A percentile compares a stretch with the other conserved stretches of the same genome.
Conservation (phyloP, 2,113 vertebrate genomes). For the Arenaria interpres region DNA sequence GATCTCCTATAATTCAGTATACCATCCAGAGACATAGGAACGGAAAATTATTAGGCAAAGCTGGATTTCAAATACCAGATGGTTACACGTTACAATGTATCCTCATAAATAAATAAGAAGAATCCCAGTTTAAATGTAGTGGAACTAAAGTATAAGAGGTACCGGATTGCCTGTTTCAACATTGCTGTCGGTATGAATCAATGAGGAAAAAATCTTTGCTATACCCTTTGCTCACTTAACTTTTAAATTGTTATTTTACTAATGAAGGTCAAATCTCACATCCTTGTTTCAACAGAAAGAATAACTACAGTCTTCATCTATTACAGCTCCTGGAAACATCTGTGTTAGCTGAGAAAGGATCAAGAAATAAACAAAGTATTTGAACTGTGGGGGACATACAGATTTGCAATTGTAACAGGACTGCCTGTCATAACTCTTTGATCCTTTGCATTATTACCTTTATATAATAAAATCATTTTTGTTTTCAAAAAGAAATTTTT, state of each 20-base stretch:
- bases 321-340: background rate
- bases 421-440: background rate
- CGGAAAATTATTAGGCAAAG: slow-evolving; percentile 61
- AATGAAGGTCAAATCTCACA: background rate
- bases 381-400: background rate
- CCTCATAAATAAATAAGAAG: slow-evolving; percentile 51
- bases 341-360: background rate
- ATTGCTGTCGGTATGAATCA: background rate
- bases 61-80: slow-evolving; percentile 67
- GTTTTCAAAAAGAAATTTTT: background rate
- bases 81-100: slow-evolving; percentile 36
- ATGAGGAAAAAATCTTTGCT: background rate
- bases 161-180: background rate
- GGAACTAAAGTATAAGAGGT: slow-evolving; percentile 6
- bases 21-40: slow-evolving; percentile 65
- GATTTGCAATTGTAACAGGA: background rate
- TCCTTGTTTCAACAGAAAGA: background rate
- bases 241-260: slow-evolving; percentile 11
- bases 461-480: background rate
- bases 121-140: slow-evolving; percentile 22
- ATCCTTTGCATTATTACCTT: background rate
- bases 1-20: slow-evolving; percentile 68
- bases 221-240: background rate
- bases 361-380: background rate
- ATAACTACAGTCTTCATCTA: background rate